Percentiles rank a stretch among this genome's conserved stretches.
Conservation (phyloP, 2,113 vertebrate species). For the Eidolon helvum region DNA sequence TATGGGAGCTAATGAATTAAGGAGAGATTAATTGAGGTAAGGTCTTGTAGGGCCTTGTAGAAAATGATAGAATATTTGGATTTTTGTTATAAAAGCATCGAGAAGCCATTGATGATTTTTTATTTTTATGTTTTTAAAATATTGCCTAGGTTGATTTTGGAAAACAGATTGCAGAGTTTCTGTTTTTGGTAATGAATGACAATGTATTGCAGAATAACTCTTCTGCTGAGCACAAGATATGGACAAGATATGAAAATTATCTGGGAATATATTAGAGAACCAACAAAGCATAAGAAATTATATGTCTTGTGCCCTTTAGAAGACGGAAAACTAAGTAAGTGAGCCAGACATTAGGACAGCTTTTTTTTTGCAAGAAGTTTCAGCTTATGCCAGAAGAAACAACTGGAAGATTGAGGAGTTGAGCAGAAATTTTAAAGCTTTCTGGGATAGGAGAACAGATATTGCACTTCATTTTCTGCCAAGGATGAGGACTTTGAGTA, state of each 20-base stretch:
- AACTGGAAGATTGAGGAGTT: not conserved
- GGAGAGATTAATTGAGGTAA: not conserved
- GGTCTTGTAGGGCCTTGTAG: not conserved
- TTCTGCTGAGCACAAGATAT: not conserved
- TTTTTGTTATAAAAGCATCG: not conserved
- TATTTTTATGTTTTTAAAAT: not conserved
- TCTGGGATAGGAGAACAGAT: not conserved
- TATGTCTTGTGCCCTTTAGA: not conserved
- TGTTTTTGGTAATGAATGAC: not conserved
- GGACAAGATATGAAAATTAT: not conserved
- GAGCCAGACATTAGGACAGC: not conserved
- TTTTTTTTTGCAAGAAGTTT: not conserved
- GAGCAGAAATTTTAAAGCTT: not conserved
- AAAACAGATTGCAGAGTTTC: not conserved
- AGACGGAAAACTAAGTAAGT: not conserved
- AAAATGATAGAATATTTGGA: not conserved
- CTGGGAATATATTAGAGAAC: not conserved
- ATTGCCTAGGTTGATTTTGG: not conserved
- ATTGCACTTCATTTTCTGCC: not conserved
- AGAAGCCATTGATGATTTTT: not conserved
- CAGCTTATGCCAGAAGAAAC: not conserved
- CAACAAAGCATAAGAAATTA: not conserved
- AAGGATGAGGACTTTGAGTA: not conserved
- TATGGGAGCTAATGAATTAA: not conserved
- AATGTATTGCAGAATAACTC: not conserved